Conservation (phyloP, 2,113 vertebrate genomes). For the Vanacampus margaritifer region DNA sequence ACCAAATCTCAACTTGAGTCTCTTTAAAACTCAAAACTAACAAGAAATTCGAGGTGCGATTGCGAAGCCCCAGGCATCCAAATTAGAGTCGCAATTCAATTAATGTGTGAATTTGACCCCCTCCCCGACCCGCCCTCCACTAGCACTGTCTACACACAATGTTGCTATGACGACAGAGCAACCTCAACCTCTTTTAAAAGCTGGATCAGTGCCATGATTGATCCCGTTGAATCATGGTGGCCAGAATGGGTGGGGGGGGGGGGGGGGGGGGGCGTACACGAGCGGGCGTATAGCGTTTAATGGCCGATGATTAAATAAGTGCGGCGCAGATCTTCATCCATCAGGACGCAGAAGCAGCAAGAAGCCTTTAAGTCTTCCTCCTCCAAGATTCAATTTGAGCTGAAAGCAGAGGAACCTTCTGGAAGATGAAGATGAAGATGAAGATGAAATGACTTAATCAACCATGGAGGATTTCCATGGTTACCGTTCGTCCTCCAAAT, state of each 20-base stretch:
- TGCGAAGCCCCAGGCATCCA: no score
- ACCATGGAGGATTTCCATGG: not conserved
- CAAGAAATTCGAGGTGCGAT: no score
- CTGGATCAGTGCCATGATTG: conserved; percentile 38
- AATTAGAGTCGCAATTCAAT: no score
- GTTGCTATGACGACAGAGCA: no score
- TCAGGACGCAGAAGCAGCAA: conserved; percentile 22
- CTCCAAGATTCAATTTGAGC: not conserved
- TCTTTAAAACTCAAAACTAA: no score
- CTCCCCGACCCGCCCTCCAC: no score
- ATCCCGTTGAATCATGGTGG: conserved; percentile 47
- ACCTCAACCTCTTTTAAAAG: no score
- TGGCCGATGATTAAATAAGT: conserved; percentile 62
- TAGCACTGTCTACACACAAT: no score
- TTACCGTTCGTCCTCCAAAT: not conserved
- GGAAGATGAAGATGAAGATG: not conserved
- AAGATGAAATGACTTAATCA: not conserved
- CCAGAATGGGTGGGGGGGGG: no score
- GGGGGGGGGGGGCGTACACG: not conserved
- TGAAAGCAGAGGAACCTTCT: conserved; percentile 2
- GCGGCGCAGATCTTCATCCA: conserved; percentile 50
- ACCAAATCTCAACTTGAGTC: no score
- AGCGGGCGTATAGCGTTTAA: conserved; percentile 26
- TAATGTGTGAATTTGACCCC: no score
- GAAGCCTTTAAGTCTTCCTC: not conserved